phyloP scores from a whole-genome alignment of 1,140 invertebrate species.

The Grapholita molesta region DNA sequence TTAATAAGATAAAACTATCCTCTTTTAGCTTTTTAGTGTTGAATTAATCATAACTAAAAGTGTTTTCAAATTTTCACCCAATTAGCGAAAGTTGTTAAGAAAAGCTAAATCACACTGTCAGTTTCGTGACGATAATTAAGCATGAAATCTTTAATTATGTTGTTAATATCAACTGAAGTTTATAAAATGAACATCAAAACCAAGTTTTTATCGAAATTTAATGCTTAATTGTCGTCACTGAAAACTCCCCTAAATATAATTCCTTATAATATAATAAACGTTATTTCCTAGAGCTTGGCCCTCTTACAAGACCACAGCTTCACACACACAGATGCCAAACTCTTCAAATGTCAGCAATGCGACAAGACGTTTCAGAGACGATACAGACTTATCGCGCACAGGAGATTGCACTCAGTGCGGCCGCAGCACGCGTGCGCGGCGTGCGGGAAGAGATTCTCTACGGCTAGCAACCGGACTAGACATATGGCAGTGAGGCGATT shows the following conservation, averaged over 20 bases:
- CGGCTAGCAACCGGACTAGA: constrained; percentile 54
- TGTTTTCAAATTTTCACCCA: too few species aligned
- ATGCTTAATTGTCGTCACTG: constrained; percentile 45
- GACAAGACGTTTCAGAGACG: constrained; percentile 64
- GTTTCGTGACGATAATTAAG: too few species aligned
- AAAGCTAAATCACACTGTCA: too few species aligned
- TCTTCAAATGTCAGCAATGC: constrained; percentile 59
- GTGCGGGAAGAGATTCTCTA: constrained; percentile 63
- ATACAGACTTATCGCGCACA: constrained; percentile 58
- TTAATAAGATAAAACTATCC: too few species aligned
- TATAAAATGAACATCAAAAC: too few species aligned
- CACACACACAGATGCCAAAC: constrained; percentile 61
- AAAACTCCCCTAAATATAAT: constrained; percentile 28
- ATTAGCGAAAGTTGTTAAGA: too few species aligned
- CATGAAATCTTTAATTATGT: too few species aligned
- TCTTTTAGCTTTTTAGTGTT: too few species aligned
- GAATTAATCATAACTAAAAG: too few species aligned
- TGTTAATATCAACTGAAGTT: too few species aligned
- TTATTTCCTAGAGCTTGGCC: constrained; percentile 31
- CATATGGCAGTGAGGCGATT: constrained; percentile 72
- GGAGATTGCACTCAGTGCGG: constrained; percentile 45
- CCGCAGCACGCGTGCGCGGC: constrained; percentile 55
- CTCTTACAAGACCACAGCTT: constrained; percentile 67
- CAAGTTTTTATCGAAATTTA: constrained; percentile 40
- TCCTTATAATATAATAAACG: too few species aligned